A percentile compares a stretch with the other conserved stretches of the same genome.
Conservation (phyloP, 1,140 invertebrate genomes). For the Drosophila simulans region DNA sequence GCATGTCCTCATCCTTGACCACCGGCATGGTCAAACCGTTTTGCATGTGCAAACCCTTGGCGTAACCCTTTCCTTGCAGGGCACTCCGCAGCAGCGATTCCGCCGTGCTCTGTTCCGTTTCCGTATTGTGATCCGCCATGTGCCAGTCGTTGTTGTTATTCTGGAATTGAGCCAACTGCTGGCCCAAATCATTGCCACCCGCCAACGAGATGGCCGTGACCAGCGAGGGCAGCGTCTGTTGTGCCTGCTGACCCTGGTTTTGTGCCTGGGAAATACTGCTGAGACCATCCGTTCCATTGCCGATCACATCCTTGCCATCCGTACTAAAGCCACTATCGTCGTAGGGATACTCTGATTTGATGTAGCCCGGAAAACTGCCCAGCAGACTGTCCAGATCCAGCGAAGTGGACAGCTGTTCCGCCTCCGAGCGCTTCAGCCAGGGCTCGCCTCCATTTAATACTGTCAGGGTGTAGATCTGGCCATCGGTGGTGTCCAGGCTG, state of each 20-base stretch:
- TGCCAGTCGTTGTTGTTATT: conserved; percentile 94
- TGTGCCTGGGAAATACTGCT: conserved; percentile 63
- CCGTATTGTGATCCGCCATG: conserved; percentile 89
- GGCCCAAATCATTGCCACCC: conserved; percentile 83
- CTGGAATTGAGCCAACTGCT: conserved; percentile 86
- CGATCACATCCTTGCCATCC: conserved; percentile 87
- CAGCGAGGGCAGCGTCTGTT: conserved; percentile 81
- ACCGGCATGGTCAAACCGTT: conserved; percentile 84
- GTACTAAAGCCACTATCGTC: conserved; percentile 89
- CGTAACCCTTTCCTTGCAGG: conserved; percentile 88
- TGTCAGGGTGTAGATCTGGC: conserved; percentile 88
- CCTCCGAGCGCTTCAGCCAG: conserved; percentile 85
- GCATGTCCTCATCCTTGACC: conserved; percentile 85
- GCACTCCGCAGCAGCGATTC: conserved; percentile 92
- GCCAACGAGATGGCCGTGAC: conserved; percentile 85
- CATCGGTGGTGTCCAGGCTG: conserved; percentile 84
- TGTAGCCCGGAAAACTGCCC: conserved; percentile 86
- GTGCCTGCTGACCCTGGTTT: conserved; percentile 21
- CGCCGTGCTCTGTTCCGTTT: conserved; percentile 87
- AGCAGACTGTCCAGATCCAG: conserved; percentile 89
- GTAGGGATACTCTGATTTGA: conserved; percentile 89
- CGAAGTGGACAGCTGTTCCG: conserved; percentile 85
- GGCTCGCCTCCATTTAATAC: conserved; percentile 87
- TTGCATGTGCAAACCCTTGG: conserved; percentile 87
- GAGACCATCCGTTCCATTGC: conserved; percentile 47